Conservation (phyloP, 2,113 vertebrate species). For the Pseudolaguvia tuberculata region DNA sequence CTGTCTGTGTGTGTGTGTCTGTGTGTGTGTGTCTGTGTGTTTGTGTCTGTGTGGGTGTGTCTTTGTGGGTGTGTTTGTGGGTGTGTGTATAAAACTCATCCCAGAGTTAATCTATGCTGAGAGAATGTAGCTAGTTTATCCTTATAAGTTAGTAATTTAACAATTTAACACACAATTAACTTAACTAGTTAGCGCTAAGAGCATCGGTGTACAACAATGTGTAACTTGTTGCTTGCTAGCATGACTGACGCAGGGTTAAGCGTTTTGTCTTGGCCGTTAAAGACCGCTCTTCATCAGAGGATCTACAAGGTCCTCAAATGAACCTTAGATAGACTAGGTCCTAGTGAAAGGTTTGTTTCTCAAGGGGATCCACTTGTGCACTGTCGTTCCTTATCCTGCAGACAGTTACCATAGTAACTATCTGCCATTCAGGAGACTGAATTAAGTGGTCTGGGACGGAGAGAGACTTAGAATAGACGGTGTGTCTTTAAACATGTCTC, state of each 20-base stretch:
- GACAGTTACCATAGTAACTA: constrained; percentile 45
- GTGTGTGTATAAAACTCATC: too few species aligned
- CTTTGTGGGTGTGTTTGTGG: too few species aligned
- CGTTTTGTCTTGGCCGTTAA: not conserved
- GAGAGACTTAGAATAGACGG: not conserved
- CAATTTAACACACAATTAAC: not conserved
- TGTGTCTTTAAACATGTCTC: not conserved
- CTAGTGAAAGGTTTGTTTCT: constrained; percentile 45
- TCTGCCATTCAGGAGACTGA: constrained; percentile 32
- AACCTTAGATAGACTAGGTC: constrained; percentile 20
- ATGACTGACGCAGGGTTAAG: not conserved
- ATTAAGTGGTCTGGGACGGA: constrained; percentile 30
- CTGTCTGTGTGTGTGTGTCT: too few species aligned
- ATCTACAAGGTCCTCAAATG: constrained; percentile 33
- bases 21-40: too few species aligned
- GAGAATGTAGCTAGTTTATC: not conserved
- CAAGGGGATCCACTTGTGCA: constrained; percentile 21
- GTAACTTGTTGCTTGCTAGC: not conserved
- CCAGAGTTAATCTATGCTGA: not conserved
- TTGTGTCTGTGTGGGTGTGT: too few species aligned
- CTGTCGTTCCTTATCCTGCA: not conserved
- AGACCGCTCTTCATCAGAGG: not conserved
- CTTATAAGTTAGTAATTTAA: not conserved
- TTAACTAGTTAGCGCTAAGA: not conserved
- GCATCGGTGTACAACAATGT: not conserved